A percentile compares a stretch with the other conserved stretches of the same genome.
Evolutionary conservation across 2,888 invertebrate species (phyloP).

Genomic region (Muscina levida): DNA sequence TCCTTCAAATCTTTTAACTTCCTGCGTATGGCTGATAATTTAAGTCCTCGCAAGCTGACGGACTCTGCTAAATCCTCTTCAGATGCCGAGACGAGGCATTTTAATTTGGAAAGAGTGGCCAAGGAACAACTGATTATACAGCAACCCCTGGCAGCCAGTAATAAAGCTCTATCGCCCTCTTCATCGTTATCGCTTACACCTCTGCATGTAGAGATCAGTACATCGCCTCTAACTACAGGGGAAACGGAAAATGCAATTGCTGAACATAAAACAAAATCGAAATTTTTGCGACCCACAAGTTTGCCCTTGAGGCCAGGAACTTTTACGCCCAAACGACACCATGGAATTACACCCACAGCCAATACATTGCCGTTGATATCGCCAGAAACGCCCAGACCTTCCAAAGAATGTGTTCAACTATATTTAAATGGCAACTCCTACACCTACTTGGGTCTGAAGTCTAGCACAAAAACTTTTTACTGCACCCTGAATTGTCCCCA

Average conservation of each 20-base stretch:
- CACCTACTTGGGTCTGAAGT: constrained; percentile 93
- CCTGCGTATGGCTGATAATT: constrained; percentile 78
- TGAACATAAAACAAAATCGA: constrained; percentile 77
- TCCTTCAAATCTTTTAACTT: constrained; percentile 77
- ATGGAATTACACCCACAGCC: constrained; percentile 90
- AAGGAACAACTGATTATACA: constrained; percentile 67
- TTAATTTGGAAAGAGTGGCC: constrained; percentile 75
- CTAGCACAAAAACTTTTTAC: constrained; percentile 94
- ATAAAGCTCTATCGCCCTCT: constrained; percentile 47
- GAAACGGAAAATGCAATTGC: constrained; percentile 76
- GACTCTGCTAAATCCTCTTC: constrained; percentile 28
- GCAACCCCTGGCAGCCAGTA: constrained; percentile 41
- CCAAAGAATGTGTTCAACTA: constrained; percentile 93
- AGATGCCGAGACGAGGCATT: constrained; percentile 76
- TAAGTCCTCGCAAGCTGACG: constrained; percentile 71
- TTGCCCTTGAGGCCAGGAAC: constrained; percentile 91
- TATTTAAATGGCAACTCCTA: constrained; percentile 95
- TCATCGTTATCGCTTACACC: constrained; percentile 69
- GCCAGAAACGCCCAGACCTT: constrained; percentile 94
- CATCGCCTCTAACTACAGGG: constrained; percentile 75
- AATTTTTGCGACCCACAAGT: constrained; percentile 90
- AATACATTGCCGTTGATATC: constrained; percentile 92
- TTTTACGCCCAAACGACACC: constrained; percentile 89
- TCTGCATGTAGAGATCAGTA: constrained; percentile 76
- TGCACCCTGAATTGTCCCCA: constrained; percentile 96